A percentile compares a stretch with the other conserved stretches of the same genome.
Conservation (phyloP, 2,797 vertebrate genomes). For the Halcyon smyrnensis region DNA sequence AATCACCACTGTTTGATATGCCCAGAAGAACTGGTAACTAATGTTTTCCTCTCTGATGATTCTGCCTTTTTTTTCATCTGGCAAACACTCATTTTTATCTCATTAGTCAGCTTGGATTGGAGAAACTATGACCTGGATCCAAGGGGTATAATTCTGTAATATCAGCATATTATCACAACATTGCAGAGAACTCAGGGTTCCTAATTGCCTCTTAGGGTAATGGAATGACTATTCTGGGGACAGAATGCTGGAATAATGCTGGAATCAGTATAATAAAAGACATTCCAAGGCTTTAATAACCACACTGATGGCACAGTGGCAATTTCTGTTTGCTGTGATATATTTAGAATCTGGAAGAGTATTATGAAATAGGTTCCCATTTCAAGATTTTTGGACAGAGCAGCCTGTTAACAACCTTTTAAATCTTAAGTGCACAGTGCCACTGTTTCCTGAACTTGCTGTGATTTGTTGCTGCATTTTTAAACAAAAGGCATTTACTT, state of each 20-base stretch:
- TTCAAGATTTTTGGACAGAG: constrained; percentile 52
- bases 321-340: constrained; percentile 36
- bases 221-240: not conserved
- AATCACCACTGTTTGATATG: not conserved
- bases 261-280: constrained; percentile 2
- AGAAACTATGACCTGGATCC: not conserved
- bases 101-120: not conserved
- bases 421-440: constrained; percentile 27
- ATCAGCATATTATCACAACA: constrained; percentile 4
- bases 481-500: constrained; percentile 2
- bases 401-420: constrained; percentile 33
- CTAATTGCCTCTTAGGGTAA: constrained; percentile 16
- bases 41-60: not conserved
- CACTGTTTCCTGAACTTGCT: constrained; percentile 44
- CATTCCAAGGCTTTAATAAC: constrained; percentile 33
- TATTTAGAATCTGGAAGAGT: constrained; percentile 47
- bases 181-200: not conserved
- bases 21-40: constrained; percentile 2
- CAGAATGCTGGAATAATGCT: not conserved
- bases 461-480: constrained; percentile 26
- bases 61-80: not conserved
- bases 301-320: not conserved
- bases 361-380: not conserved
- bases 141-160: constrained; percentile 43
- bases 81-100: not conserved